phyloP scores from a whole-genome alignment of 2,888 invertebrate genomes.

The Drosophila percnosoma region DNA sequence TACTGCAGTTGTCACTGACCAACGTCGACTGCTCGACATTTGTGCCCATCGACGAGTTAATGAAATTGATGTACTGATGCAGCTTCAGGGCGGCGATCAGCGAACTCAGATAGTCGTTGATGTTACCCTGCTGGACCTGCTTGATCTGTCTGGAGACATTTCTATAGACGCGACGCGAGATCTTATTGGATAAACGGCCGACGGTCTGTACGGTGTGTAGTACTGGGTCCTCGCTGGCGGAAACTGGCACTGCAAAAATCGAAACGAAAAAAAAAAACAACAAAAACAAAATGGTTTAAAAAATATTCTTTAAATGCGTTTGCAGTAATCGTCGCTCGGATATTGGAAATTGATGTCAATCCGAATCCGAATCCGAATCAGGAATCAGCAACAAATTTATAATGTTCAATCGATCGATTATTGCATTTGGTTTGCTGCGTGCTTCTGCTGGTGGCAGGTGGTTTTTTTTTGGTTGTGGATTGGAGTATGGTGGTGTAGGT shows the following conservation, averaged over 20 bases:
- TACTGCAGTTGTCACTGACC: constrained; percentile 55
- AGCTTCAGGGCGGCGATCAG: constrained; percentile 85
- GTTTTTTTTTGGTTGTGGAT: neutral
- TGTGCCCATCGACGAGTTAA: constrained; percentile 84
- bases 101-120: constrained; percentile 86
- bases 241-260: constrained; percentile 86
- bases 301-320: neutral
- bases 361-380: neutral
- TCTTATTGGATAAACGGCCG: constrained; percentile 89
- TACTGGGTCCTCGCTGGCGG: constrained; percentile 88
- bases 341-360: neutral
- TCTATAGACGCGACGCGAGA: constrained; percentile 89
- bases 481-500: neutral
- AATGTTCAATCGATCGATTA: neutral
- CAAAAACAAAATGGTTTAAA: neutral
- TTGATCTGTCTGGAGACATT: constrained; percentile 88
- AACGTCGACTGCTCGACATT: constrained; percentile 81
- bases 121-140: constrained; percentile 85
- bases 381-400: neutral
- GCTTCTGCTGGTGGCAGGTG: neutral
- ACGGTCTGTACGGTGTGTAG: constrained; percentile 90
- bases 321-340: neutral
- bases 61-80: constrained; percentile 85
- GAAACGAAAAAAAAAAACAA: constrained; percentile 32
- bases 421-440: neutral